Evolutionary conservation across 2,888 invertebrate genomes (phyloP), one percentile per base, ranked within the genome.

Genomic region (Tenthredo notha): DNA sequence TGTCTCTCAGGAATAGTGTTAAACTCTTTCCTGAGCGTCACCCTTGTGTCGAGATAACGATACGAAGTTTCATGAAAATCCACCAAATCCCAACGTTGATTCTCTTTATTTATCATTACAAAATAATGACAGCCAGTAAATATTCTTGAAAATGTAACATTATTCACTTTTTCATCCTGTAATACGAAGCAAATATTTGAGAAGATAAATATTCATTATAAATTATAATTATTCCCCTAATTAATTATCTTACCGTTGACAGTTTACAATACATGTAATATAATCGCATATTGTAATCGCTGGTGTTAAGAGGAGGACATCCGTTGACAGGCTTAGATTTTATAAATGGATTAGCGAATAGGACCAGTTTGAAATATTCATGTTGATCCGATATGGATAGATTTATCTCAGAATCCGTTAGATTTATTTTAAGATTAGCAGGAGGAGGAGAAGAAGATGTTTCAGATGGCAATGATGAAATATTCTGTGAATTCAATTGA

Each of bases 101-200:
- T 1, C 6, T 74, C 15, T 2, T 5, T 4, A 43, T 43, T 47
- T 15, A 5, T 21, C 43, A 47, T 47, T 3, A 25, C n/a, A 74
- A 74, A 74, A 15, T 43, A 74, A 15, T 43, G 21, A 47, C 74
- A 74, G 9, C 74, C 74, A 0, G 43, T 74, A n/a, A 74, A 74
- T 47, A 74, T 21, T 10, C 15, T 40, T 2, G 0, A 6, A 54
- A n/a, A n/a, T n/a, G 0, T 18, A 6, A n/a, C 0, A n/a, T n/a
- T 54, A 0, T 1, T 1, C 0, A n/a, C 1, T 18, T n/a, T 0
- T 6, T 7, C n/a, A n/a, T 54, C n/a, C 54, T 54, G 54, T 54
- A 5, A 43, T 2, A 43, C 43, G 43, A 43, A 12, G 43, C 12
- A 0, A 12, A 12, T 12, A 2, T 12, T 1, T 47, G 15, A 47